A percentile compares a stretch with the other conserved stretches of the same genome.
Conservation (phyloP, 2,888 invertebrate genomes). For the Argyresthia goedartella region DNA sequence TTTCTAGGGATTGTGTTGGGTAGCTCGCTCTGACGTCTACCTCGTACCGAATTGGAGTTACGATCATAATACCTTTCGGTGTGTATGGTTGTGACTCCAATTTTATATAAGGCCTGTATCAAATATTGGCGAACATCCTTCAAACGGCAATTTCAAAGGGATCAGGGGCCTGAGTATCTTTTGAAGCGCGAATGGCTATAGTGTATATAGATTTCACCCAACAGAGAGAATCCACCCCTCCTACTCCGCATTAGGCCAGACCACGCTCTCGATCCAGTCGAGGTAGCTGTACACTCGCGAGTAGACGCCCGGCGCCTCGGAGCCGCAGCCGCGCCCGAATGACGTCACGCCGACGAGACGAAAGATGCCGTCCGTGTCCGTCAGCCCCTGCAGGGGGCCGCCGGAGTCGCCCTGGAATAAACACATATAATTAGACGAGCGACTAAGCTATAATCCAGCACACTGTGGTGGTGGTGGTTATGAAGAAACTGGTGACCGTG, state of each 20-base stretch:
- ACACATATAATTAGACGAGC: not conserved
- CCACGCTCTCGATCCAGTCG: conserved; percentile 50
- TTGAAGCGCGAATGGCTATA: no score
- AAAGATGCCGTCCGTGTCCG: conserved; percentile 26
- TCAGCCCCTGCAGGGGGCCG: conserved; percentile 41
- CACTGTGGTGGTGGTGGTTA: not conserved
- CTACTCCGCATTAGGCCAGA: conserved; percentile 30
- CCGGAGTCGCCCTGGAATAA: conserved; percentile 54
- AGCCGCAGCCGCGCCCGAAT: conserved; percentile 57
- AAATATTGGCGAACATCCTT: no score
- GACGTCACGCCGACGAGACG: conserved; percentile 55
- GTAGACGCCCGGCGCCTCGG: conserved; percentile 51
- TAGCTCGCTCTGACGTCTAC: no score
- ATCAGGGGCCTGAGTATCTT: no score
- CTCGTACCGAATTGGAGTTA: no score
- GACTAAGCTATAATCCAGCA: not conserved
- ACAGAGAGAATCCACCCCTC: no score
- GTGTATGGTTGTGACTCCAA: no score
- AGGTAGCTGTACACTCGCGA: conserved; percentile 46
- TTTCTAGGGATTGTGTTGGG: no score
- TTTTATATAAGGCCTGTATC: no score
- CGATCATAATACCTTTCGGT: no score
- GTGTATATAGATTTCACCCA: no score
- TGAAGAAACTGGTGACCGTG: not conserved
- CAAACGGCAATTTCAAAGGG: no score